Percentiles rank a stretch among this genome's conserved stretches.
Evolutionary conservation across 2,888 invertebrate species (phyloP).

Genomic region (Phaonia tiefii): DNA sequence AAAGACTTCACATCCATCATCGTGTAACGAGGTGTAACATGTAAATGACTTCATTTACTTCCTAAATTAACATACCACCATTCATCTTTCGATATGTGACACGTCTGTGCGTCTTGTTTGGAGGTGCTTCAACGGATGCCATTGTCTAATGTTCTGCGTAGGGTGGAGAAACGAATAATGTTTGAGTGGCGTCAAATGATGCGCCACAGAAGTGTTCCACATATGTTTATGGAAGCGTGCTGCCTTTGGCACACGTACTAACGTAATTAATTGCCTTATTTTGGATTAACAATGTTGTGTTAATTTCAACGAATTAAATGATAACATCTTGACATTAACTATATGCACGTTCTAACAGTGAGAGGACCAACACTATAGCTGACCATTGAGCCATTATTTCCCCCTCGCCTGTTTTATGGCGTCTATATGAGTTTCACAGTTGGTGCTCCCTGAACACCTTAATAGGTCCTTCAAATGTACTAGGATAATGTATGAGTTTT

Average conservation of each 20-base stretch:
- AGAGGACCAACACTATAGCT: background rate
- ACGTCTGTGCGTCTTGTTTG: slow-evolving; percentile 8
- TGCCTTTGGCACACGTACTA: slow-evolving; percentile 68
- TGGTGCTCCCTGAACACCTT: slow-evolving; percentile 50
- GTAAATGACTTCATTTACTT: slow-evolving; percentile 60
- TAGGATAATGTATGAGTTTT: slow-evolving; percentile 58
- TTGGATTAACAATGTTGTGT: slow-evolving; percentile 80
- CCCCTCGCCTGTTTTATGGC: background rate
- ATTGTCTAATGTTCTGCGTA: background rate
- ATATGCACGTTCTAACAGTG: slow-evolving; percentile 38
- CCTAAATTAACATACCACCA: slow-evolving; percentile 7
- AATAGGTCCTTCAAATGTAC: slow-evolving; percentile 27
- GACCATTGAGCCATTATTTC: background rate
- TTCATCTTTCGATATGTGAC: slow-evolving; percentile 28
- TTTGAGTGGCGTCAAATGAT: slow-evolving; percentile 52
- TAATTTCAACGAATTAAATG: slow-evolving; percentile 81
- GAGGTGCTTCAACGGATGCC: background rate
- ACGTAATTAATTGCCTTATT: slow-evolving; percentile 79
- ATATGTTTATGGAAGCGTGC: slow-evolving; percentile 21
- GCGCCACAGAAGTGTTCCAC: background rate
- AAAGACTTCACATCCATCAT: background rate
- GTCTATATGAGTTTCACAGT: slow-evolving; percentile 23
- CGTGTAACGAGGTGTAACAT: slow-evolving; percentile 52
- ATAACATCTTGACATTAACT: slow-evolving; percentile 75
- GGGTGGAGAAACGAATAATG: background rate